phyloP scores from a whole-genome alignment of 2,888 invertebrate species.

The Rhingia rostrata region DNA sequence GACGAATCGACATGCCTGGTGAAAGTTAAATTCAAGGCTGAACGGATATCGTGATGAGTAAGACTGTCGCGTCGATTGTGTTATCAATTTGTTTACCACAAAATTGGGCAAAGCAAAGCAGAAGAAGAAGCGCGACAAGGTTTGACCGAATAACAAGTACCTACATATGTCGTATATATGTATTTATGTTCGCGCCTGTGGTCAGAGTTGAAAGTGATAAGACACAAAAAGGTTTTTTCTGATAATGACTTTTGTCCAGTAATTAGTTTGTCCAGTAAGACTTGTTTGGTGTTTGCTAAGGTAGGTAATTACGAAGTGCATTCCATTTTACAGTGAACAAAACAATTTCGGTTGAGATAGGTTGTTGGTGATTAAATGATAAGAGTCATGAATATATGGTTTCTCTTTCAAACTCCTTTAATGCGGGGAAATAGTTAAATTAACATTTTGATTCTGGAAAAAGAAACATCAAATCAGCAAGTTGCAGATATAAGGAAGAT shows the following conservation, averaged over 20 bases:
- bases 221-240: constrained; percentile 40
- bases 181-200: background rate
- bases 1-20: constrained; percentile 1
- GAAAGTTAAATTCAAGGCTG: constrained; percentile 13
- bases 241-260: constrained; percentile 27
- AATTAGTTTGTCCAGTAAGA: constrained; percentile 45
- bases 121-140: constrained; percentile 7
- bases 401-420: too few species aligned
- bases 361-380: constrained; percentile 8
- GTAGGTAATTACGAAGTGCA: constrained; percentile 33
- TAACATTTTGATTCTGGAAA: too few species aligned
- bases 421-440: too few species aligned
- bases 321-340: constrained; percentile 45
- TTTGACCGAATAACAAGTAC: constrained; percentile 18
- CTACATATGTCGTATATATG: too few species aligned
- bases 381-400: too few species aligned
- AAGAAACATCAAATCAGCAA: too few species aligned
- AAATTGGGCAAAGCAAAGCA: constrained; percentile 28
- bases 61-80: constrained; percentile 9
- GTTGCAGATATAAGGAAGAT: too few species aligned
- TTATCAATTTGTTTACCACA: constrained; percentile 48
- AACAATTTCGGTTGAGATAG: constrained; percentile 54
- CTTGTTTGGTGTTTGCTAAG: constrained; percentile 42
- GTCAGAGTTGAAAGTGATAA: constrained; percentile 42
- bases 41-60: constrained; percentile 8